A percentile compares a stretch with the other conserved stretches of the same genome.
These are phyloP conservation scores for Drosophila aff. DNA, from an alignment of 1,140 invertebrate genomes.

Conservation along the genomic window DNA sequence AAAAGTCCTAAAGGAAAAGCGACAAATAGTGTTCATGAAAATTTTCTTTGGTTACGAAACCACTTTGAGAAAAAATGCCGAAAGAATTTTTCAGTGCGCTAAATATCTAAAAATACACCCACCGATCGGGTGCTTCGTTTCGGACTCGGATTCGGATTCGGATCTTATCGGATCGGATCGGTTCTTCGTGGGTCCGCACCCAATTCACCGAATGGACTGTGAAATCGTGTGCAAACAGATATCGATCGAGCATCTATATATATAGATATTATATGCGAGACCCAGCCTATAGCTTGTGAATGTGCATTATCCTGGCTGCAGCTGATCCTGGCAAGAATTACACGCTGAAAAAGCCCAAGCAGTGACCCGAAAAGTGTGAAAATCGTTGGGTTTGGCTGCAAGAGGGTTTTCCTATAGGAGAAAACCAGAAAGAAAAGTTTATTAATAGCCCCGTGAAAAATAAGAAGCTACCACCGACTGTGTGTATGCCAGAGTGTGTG, in stretches of 20 bases:
- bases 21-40: conserved; percentile 61
- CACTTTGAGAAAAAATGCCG: conserved; percentile 72
- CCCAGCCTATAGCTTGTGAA: conserved; percentile 33
- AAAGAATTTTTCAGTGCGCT: conserved; percentile 84
- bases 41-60: conserved; percentile 82
- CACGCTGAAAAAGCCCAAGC: conserved; percentile 7
- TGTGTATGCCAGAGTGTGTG: conserved; percentile 11
- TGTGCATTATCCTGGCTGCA: conserved; percentile 58
- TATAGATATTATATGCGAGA: conserved; percentile 40
- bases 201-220: conserved; percentile 76
- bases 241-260: conserved; percentile 51
- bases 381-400: conserved; percentile 14
- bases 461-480: conserved; percentile 75
- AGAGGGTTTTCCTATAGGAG: conserved; percentile 40
- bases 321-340: conserved; percentile 55
- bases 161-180: conserved; percentile 43
- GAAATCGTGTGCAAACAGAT: conserved; percentile 68
- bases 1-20: conserved; percentile 37
- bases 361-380: conserved; percentile 12
- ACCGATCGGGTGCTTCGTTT: conserved; percentile 50
- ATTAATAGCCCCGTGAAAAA: conserved; percentile 83
- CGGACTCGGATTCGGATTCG: conserved; percentile 51
- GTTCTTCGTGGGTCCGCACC: conserved; percentile 75
- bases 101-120: conserved; percentile 83
- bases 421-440: conserved; percentile 62